Evolutionary conservation across 2,888 invertebrate genomes (phyloP), one percentile per base, ranked within the genome.

Genomic region (Acholoe squamosa): DNA sequence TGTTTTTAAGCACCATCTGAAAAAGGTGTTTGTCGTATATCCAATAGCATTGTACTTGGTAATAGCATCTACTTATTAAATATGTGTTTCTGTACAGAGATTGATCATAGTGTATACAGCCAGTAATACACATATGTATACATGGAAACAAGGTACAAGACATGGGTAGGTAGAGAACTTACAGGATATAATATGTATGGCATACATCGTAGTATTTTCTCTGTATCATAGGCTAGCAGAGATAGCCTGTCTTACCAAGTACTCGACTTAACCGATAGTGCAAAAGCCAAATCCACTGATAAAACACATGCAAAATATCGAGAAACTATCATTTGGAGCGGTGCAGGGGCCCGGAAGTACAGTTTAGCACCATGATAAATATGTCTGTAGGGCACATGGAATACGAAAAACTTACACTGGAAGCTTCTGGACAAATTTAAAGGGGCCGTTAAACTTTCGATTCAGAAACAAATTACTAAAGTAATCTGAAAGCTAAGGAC

Each of bases 291-390:
- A 28, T 71, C 71, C 71, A 71, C 71, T 71, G 71, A 71, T 71
- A 16, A 71, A 71, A 71, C 71, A 14, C 28, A 71, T 28, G 31
- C 25, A 28, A 28, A 28, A 25, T 71, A 71, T 71, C 14, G 3
- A 71, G 71, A 71, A 25, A 71, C 25, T 22, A 28, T 28, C 25
- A 7, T 43, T 71, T 22, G 71, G 12, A 71, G 71, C 3, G 71
- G 71, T 71, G 71, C 71, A 28, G 71, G 12, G 28, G 71, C 31
- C 71, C 71, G 61, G n/a, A 61, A 7, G 3, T 61, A 71, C 71
- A 71, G 71, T 71, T 14, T 80, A 80, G 80, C 80, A 80, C 80
- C 80, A 80, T 43, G 80, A 80, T 19, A 80, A 80, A 80, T 80
- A 80, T 80, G 43, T 80, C 80, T 80, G 80, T 71, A 61, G 34